A percentile compares a stretch with the other conserved stretches of the same genome.
Conservation (phyloP, 2,797 vertebrate genomes). For the Fundulus diaphanus region DNA sequence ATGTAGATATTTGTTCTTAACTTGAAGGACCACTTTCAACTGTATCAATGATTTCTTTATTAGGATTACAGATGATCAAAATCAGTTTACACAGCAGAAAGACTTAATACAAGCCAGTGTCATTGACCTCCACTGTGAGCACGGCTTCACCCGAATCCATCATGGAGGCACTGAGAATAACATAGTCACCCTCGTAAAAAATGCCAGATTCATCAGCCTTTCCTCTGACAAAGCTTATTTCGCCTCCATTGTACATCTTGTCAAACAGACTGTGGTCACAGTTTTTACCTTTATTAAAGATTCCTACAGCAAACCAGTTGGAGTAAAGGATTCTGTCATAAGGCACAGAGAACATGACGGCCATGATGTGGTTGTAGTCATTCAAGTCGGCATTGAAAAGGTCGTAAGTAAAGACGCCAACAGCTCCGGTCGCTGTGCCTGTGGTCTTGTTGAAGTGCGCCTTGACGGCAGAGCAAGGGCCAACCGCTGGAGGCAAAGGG, state of each 20-base stretch:
- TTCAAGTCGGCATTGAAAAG: slow-evolving; percentile 49
- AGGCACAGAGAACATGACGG: slow-evolving; percentile 72
- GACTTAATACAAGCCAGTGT: slow-evolving; percentile 50
- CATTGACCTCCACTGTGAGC: slow-evolving; percentile 60
- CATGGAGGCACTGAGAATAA: slow-evolving; percentile 60
- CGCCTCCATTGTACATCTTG: slow-evolving; percentile 60
- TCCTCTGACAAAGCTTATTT: slow-evolving; percentile 52
- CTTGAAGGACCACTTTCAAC: neutral
- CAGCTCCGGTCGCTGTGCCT: slow-evolving; percentile 46
- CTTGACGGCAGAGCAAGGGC: slow-evolving; percentile 38
- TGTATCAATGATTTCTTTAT: neutral
- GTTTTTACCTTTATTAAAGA: slow-evolving; percentile 51
- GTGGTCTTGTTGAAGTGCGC: slow-evolving; percentile 62
- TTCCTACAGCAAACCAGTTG: slow-evolving; percentile 70
- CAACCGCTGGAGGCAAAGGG: slow-evolving; percentile 58
- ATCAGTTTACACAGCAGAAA: neutral
- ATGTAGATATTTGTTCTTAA: neutral
- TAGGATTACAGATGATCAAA: neutral
- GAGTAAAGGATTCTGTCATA: slow-evolving; percentile 67
- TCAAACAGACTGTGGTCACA: slow-evolving; percentile 64
- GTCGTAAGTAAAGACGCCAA: slow-evolving; percentile 71
- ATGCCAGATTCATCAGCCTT: slow-evolving; percentile 58
- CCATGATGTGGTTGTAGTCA: slow-evolving; percentile 60
- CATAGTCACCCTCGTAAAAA: slow-evolving; percentile 53
- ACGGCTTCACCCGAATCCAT: slow-evolving; percentile 57